Evolutionary conservation across 2,888 invertebrate genomes (phyloP).

Genomic region (Holacanthella duospinosa): DNA sequence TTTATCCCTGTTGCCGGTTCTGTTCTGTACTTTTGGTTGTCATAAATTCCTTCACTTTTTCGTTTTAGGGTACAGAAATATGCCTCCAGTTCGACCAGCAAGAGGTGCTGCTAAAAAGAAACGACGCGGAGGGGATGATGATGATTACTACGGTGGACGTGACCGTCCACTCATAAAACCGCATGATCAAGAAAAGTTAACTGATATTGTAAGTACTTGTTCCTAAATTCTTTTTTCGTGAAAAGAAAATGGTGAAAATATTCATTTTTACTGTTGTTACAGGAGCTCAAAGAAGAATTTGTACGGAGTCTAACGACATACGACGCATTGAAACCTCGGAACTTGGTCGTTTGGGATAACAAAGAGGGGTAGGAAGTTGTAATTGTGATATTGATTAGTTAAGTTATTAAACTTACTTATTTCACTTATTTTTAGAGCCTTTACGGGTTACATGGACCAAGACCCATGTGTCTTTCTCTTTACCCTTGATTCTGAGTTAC

Average conservation of each 20-base stretch:
- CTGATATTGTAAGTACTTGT: slow-evolving; percentile 22
- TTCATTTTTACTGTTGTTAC: slow-evolving; percentile 17
- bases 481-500: not conserved
- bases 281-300: slow-evolving; percentile 78
- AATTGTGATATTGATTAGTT: not conserved
- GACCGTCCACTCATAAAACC: slow-evolving; percentile 23
- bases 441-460: slow-evolving; percentile 3
- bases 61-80: too few relatives aligned
- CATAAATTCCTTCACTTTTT: too few relatives aligned
- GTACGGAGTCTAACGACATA: slow-evolving; percentile 57
- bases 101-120: not conserved
- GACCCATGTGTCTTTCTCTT: not conserved
- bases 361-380: slow-evolving; percentile 27
- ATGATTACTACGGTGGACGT: slow-evolving; percentile 16
- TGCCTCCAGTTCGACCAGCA: not conserved
- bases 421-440: slow-evolving; percentile 41
- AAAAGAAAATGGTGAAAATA: not conserved
- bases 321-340: slow-evolving; percentile 64
- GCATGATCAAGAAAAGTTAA: slow-evolving; percentile 33
- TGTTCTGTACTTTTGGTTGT: too few relatives aligned
- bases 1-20: too few relatives aligned
- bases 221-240: not conserved
- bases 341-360: slow-evolving; percentile 63
- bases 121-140: slow-evolving; percentile 20
- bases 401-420: not conserved